Conservation (phyloP, 2,113 vertebrate genomes). For the Sminthopsis crassicaudata region DNA sequence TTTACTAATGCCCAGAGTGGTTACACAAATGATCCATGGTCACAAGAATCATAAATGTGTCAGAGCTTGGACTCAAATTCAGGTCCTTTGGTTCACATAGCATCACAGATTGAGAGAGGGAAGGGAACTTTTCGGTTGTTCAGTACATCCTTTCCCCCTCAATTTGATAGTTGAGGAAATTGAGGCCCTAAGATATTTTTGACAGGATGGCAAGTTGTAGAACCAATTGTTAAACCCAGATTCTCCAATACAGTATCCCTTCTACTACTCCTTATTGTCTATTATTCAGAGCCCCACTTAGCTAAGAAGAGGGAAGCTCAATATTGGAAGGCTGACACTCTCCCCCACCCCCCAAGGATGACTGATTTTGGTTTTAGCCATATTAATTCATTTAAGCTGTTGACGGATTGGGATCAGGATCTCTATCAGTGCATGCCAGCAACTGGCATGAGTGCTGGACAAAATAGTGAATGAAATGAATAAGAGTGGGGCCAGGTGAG, state of each 20-base stretch:
- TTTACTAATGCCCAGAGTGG: neutral
- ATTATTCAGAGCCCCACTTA: neutral
- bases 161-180: too few species aligned
- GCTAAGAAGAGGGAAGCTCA: neutral
- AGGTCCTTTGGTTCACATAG: neutral
- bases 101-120: neutral
- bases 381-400: neutral
- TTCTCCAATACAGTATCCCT: neutral
- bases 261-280: neutral
- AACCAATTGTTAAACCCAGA: neutral
- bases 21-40: neutral
- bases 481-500: too few species aligned
- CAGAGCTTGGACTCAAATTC: neutral
- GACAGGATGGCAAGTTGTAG: neutral
- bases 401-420: neutral
- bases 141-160: neutral
- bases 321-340: neutral
- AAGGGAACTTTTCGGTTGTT: neutral
- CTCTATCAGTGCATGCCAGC: neutral
- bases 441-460: too few species aligned
- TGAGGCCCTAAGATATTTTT: neutral
- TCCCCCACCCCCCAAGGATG: neutral
- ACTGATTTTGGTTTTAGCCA: neutral
- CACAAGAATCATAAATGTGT: neutral
- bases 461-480: too few species aligned